phyloP scores from a whole-genome alignment of 2,888 invertebrate genomes.

The Sepiola atlantica region DNA sequence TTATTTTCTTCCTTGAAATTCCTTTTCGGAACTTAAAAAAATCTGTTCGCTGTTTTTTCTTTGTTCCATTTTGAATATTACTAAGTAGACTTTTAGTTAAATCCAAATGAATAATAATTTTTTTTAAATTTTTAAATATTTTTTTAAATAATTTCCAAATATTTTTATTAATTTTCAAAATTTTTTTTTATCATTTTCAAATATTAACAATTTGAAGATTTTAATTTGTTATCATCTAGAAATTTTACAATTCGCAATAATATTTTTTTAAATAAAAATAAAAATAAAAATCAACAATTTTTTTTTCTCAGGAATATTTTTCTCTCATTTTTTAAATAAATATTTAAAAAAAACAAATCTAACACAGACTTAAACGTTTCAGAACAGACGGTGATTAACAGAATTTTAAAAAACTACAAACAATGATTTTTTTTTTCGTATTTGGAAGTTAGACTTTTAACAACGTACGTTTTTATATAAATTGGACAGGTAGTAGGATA shows the following conservation, averaged over 20 bases:
- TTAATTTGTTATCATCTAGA: background rate
- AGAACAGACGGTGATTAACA: background rate
- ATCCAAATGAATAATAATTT: background rate
- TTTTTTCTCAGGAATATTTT: background rate
- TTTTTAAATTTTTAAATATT: background rate
- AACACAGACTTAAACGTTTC: background rate
- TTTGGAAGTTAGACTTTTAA: background rate
- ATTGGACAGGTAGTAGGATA: background rate
- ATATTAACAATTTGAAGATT: background rate
- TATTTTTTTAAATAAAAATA: background rate
- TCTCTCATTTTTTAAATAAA: background rate
- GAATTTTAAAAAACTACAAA: background rate
- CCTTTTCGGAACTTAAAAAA: background rate
- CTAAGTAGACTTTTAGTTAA: background rate
- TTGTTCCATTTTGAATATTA: background rate
- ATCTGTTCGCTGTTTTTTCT: too few relatives aligned
- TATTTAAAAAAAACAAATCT: background rate
- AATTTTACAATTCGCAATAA: background rate
- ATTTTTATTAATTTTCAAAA: background rate
- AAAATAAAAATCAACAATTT: background rate
- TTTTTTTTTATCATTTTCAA: background rate
- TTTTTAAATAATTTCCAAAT: background rate
- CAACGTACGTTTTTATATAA: background rate
- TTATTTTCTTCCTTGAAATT: background rate
- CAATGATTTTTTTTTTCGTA: background rate